phyloP scores from a whole-genome alignment of 2,113 vertebrate genomes.

The Ceyx melanurus region DNA sequence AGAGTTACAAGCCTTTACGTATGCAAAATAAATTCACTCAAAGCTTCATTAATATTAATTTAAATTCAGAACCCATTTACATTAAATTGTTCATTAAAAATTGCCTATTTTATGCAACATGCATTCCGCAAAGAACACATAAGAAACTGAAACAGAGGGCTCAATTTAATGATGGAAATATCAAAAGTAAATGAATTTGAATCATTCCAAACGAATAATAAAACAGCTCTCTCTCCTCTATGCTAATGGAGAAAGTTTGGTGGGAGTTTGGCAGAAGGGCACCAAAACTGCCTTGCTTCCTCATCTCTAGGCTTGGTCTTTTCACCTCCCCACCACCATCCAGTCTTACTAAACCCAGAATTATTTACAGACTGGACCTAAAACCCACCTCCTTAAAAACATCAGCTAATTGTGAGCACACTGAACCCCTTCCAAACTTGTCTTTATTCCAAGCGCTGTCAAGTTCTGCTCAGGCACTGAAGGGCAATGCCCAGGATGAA shows the following conservation, averaged over 20 bases:
- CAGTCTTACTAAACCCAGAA: neutral
- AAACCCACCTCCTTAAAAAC: neutral
- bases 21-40: slow-evolving; percentile 89
- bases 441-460: rapidly evolving
- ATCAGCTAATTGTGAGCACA: rapidly evolving
- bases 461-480: neutral
- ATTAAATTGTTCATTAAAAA: slow-evolving; percentile 88
- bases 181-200: slow-evolving; percentile 74
- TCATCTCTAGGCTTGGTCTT: neutral
- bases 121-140: slow-evolving; percentile 80
- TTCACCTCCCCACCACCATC: neutral
- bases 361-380: neutral
- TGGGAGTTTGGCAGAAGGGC: slow-evolving; percentile 21
- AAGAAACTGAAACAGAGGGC: slow-evolving; percentile 74
- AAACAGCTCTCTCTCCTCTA: slow-evolving; percentile 25
- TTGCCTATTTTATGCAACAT: slow-evolving; percentile 85
- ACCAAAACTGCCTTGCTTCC: neutral
- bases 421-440: neutral
- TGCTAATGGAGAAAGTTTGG: neutral
- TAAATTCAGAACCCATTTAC: slow-evolving; percentile 87
- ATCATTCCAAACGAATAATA: slow-evolving; percentile 48
- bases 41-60: slow-evolving; percentile 89
- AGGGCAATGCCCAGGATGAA: neutral
- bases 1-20: slow-evolving; percentile 82
- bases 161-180: slow-evolving; percentile 75